Percentiles rank a stretch among this genome's conserved stretches.
Evolutionary conservation across 2,797 vertebrate species (phyloP).

Genomic region (Trematomus bernacchii): DNA sequence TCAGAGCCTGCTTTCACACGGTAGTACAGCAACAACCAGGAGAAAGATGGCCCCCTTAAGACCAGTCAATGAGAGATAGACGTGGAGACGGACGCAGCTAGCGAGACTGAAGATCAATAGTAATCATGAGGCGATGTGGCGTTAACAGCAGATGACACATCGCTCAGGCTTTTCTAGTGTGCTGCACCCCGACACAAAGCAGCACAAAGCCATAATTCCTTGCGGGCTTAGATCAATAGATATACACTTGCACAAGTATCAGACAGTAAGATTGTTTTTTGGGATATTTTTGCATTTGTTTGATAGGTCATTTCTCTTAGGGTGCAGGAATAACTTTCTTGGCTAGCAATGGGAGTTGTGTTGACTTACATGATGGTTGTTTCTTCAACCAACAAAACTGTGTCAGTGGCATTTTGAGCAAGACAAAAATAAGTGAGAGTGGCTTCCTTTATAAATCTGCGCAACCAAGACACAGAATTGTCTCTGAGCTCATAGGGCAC

Average conservation of each 20-base stretch:
- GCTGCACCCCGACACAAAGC: slow-evolving; percentile 63
- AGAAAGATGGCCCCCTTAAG: slow-evolving; percentile 72
- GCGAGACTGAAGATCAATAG: slow-evolving; percentile 81
- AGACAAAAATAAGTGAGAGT: not conserved
- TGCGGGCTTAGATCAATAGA: slow-evolving; percentile 61
- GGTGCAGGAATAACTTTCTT: slow-evolving; percentile 23
- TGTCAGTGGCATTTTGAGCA: not conserved
- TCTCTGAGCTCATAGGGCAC: slow-evolving; percentile 28
- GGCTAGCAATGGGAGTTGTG: not conserved
- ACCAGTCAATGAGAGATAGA: slow-evolving; percentile 81
- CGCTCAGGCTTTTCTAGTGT: slow-evolving; percentile 68
- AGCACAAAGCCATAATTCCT: slow-evolving; percentile 62
- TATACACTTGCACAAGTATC: slow-evolving; percentile 66
- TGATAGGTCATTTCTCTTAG: slow-evolving; percentile 32
- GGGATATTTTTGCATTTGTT: slow-evolving; percentile 34
- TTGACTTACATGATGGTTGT: not conserved
- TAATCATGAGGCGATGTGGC: slow-evolving; percentile 82
- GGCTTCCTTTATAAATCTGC: slow-evolving; percentile 12
- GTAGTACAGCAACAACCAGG: slow-evolving; percentile 40
- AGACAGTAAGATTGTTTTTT: slow-evolving; percentile 38
- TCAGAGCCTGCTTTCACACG: slow-evolving; percentile 25
- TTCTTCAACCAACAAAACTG: not conserved
- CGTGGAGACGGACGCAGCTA: slow-evolving; percentile 73
- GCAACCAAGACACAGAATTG: slow-evolving; percentile 27
- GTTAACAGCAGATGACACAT: slow-evolving; percentile 83